phyloP scores from a whole-genome alignment of 2,797 vertebrate species.

The Melanotaenia parkinsoni region DNA sequence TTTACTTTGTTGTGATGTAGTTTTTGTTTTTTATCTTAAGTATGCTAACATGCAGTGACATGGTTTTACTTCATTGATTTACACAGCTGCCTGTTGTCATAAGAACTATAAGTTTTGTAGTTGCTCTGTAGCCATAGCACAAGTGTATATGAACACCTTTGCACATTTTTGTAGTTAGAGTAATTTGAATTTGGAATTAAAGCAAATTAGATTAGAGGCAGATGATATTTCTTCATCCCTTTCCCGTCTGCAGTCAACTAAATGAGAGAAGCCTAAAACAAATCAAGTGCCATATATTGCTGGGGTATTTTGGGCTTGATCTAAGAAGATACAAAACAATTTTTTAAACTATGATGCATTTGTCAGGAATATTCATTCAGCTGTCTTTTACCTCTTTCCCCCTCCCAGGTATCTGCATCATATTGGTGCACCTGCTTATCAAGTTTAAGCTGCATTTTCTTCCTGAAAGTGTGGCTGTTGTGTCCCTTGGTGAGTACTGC shows the following conservation, averaged over 20 bases:
- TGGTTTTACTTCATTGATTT: conserved; percentile 11
- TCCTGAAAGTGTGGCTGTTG: conserved; percentile 97
- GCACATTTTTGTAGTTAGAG: background rate
- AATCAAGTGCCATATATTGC: conserved; percentile 21
- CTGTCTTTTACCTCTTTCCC: conserved; percentile 34
- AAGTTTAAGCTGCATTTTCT: conserved; percentile 96
- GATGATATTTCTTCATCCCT: background rate
- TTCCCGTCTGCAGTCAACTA: conserved; percentile 1
- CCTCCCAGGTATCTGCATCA: conserved; percentile 94
- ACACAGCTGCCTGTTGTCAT: background rate
- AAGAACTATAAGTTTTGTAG: conserved; percentile 15
- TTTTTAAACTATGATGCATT: conserved; percentile 28
- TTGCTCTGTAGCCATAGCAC: conserved; percentile 9
- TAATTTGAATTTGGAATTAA: background rate
- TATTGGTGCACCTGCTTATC: conserved; percentile 98
- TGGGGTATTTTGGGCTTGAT: conserved; percentile 37
- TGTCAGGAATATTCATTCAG: conserved; percentile 49
- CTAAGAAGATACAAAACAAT: conserved; percentile 32
- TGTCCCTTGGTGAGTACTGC: conserved; percentile 92
- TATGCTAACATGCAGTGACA: conserved; percentile 1
- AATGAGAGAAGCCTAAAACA: conserved; percentile 16
- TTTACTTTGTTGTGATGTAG: conserved; percentile 10
- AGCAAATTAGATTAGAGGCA: background rate
- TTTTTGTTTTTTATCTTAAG: conserved; percentile 5
- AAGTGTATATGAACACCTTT: conserved; percentile 17